These are phyloP conservation scores for Brachypterus glaber DNA, from an alignment of 2,888 invertebrate genomes.

Conservation along the genomic window DNA sequence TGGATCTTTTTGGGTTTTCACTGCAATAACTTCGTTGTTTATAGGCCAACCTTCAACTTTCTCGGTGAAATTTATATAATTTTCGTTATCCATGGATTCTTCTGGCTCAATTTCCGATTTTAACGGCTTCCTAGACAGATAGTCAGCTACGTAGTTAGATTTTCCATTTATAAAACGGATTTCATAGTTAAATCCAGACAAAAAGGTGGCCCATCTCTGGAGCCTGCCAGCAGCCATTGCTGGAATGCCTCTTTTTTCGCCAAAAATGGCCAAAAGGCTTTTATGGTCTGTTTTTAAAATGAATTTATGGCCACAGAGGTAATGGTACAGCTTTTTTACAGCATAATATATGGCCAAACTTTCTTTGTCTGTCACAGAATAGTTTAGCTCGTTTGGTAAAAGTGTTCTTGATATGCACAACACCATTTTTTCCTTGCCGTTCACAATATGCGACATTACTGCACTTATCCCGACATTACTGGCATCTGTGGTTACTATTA, in stretches of 20 bases:
- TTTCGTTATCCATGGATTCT: background rate
- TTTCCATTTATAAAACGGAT: constrained; percentile 15
- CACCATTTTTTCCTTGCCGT: constrained; percentile 2
- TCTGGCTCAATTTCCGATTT: constrained; percentile 9
- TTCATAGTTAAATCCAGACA: no score
- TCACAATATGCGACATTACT: constrained; percentile 1
- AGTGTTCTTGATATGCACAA: constrained; percentile 5
- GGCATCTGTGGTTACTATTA: constrained; percentile 8
- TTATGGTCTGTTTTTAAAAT: constrained; percentile 5
- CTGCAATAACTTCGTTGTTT: constrained; percentile 1
- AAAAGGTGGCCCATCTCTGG: constrained; percentile 28
- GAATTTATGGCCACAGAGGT: constrained; percentile 4
- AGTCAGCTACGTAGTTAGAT: constrained; percentile 13
- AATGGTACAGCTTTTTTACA: constrained; percentile 6
- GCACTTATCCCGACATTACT: constrained; percentile 8
- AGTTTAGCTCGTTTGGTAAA: no score
- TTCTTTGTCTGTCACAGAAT: no score
- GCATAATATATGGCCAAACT: constrained; percentile 28
- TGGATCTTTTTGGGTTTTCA: constrained; percentile 1
- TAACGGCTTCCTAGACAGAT: constrained; percentile 10
- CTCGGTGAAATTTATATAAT: constrained; percentile 6
- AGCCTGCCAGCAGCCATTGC: constrained; percentile 30
- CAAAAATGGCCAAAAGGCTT: constrained; percentile 20
- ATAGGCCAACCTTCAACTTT: constrained; percentile 6
- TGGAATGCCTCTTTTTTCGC: constrained; percentile 28